Conservation (phyloP, 2,113 vertebrate species). For the Bubo blakistoni region DNA sequence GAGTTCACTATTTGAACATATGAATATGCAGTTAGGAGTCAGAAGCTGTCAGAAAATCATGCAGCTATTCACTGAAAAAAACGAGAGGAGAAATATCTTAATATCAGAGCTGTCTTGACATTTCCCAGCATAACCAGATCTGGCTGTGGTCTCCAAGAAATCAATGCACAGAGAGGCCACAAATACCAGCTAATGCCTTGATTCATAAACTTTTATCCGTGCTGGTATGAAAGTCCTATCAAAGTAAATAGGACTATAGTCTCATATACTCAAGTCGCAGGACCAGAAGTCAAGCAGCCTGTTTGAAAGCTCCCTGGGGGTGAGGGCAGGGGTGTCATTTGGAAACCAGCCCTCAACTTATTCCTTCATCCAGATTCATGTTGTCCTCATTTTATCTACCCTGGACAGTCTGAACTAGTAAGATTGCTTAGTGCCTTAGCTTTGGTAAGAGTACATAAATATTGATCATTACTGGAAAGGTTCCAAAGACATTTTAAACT, state of each 20-base stretch:
- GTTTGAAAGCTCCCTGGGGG: background rate
- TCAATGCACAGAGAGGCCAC: conserved; percentile 25
- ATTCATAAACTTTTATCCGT: conserved; percentile 27
- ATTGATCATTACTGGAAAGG: background rate
- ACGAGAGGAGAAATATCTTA: conserved; percentile 25
- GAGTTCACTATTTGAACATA: background rate
- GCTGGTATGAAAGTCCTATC: conserved; percentile 8
- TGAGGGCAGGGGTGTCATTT: fast-evolving
- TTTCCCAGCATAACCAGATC: background rate
- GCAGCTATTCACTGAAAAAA: background rate
- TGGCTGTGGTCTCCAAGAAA: conserved; percentile 7
- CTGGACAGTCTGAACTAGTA: background rate
- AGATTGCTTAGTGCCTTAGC: background rate
- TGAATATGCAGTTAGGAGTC: background rate
- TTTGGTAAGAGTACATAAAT: background rate
- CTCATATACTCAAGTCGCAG: background rate
- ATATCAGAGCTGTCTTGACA: conserved; percentile 32
- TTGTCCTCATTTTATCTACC: background rate
- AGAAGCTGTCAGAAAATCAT: conserved; percentile 15
- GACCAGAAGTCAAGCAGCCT: background rate
- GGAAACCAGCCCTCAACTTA: background rate
- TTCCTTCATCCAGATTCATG: background rate
- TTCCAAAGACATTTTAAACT: background rate
- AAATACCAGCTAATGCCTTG: conserved; percentile 43
- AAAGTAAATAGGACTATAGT: conserved; percentile 2